Evolutionary conservation across 2,888 invertebrate genomes (phyloP), one percentile per base, ranked within the genome.

Genomic region (Aspidapion aeneum): DNA sequence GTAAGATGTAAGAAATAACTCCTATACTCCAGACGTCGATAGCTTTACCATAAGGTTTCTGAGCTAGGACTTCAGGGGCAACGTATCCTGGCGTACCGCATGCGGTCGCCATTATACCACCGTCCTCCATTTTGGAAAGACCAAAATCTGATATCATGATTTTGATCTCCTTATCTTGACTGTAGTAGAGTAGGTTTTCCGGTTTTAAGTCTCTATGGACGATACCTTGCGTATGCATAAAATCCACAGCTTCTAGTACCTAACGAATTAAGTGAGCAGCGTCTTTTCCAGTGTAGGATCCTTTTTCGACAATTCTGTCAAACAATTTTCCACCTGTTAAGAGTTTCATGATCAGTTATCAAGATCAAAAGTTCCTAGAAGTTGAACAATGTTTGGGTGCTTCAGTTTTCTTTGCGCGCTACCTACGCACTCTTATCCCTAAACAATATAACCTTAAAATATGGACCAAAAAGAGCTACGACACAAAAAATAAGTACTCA

Each of bases 111-210:
- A 99, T 99, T 66, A 97, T 93, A 16, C 98, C 98, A 21, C 96
- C 96, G 77, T 98, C 98, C 79, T 98, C 98, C 87, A 96, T 98
- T 86, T 98, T 98, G 52, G 98, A 98, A 72, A 99, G 85, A 63
- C 99, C 99, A 85, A 99, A 99, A n/a, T n/a, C n/a, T n/a, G n/a
- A n/a, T n/a, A 99, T 98, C 99, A 99, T 99, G 76, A 99, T 99
- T 86, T 99, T 99, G 80, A 98, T 98, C 77, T 98, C 97, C 80
- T 97, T 97, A 76, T 96, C 96, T 62, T 94, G 89, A 83, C 94
- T 96, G 82, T 96, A 98, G 83, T 99, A 99, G 61, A 99, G 86
- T 72, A 99, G 86, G 81, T 99, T 99, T 83, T 99, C 99, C 35
- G 93, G 93, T 68, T 98, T 98, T 68, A 98, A 85, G 83, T 98